Base-by-base conservation (phyloP, 1,140 invertebrate species). In the Lepidurus couesii region DNA sequence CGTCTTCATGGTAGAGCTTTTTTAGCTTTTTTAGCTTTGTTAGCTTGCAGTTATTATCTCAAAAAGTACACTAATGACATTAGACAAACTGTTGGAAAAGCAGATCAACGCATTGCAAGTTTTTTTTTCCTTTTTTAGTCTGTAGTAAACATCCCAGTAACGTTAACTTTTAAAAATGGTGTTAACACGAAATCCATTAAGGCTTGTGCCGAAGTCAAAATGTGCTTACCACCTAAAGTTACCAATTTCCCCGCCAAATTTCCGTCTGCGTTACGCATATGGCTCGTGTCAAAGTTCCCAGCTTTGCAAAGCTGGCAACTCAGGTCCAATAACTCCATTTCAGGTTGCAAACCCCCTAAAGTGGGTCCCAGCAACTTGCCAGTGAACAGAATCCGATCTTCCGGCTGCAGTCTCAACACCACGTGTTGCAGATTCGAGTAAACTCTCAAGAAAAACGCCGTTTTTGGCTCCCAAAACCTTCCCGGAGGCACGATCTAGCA, bases 141-240 rank as follows among this genome's bases (percentile, higher is more conserved):
- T 34, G 34, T 44, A 34, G 34, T 34, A 42, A 77, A 26, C 24
- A 77, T 42, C 11, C 47, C 34, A 34, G 75, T 45, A 47, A 77
- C 34, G 44, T 77, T 77, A 8, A 77, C 34, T 44, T 42, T 77
- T 10, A 77, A 45, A 24, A 77, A 77, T 1, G 75, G 75, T 10
- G 75, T 44, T 34, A 77, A 24, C 47, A 77, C 42, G 43, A 77
- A 77, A 77, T 77, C 75, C 42, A 45, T 47, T 5, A 47, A 45
- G 44, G 43, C 75, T 21, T 77, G 75, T n/a, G 47, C 43, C 24
- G 75, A 44, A 44, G 43, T 77, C 42, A 77, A 13, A 45, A 77
- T 47, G 47, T 45, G 43, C 13, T 77, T 47, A 11, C 43, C 43
- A 24, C 74, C 74, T 16, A 44, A 45, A 44, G 75, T 42, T 5